Evolutionary conservation across 2,113 vertebrate genomes (phyloP).

Genomic region (Ardeotis arabs): DNA sequence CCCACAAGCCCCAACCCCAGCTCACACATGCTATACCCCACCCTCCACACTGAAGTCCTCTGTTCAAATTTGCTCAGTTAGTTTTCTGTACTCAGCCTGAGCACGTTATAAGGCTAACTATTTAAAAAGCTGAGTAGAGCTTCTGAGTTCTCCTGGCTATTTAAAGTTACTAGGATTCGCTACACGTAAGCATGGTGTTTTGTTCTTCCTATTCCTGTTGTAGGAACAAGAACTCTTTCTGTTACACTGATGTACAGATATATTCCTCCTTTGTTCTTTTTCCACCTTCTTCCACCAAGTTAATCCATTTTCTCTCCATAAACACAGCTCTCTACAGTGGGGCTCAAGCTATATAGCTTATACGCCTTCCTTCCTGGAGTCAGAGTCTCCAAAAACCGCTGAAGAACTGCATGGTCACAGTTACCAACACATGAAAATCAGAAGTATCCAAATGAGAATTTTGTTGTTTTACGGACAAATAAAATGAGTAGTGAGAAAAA

Average conservation of each 20-base stretch:
- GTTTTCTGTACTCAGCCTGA: not conserved
- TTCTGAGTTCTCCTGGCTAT: not conserved
- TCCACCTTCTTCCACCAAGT: not conserved
- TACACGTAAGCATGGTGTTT: not conserved
- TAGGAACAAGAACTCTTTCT: not conserved
- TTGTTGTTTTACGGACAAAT: not conserved
- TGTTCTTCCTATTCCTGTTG: not conserved
- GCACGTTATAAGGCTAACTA: not conserved
- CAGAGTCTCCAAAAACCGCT: not conserved
- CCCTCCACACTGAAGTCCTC: not conserved
- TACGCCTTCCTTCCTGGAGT: not conserved
- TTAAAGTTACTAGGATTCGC: not conserved
- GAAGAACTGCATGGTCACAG: not conserved
- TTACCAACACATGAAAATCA: not conserved
- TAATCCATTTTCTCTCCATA: not conserved
- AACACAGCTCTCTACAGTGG: not conserved
- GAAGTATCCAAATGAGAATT: not conserved
- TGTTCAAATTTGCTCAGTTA: not conserved
- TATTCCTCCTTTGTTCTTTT: not conserved
- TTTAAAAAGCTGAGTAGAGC: not conserved
- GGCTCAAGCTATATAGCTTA: not conserved
- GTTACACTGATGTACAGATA: accelerated
- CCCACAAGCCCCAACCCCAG: not conserved
- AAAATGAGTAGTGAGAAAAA: not conserved
- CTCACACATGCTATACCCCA: not conserved